phyloP scores from a whole-genome alignment of 2,888 invertebrate genomes.

The Agrypnus murinus region DNA sequence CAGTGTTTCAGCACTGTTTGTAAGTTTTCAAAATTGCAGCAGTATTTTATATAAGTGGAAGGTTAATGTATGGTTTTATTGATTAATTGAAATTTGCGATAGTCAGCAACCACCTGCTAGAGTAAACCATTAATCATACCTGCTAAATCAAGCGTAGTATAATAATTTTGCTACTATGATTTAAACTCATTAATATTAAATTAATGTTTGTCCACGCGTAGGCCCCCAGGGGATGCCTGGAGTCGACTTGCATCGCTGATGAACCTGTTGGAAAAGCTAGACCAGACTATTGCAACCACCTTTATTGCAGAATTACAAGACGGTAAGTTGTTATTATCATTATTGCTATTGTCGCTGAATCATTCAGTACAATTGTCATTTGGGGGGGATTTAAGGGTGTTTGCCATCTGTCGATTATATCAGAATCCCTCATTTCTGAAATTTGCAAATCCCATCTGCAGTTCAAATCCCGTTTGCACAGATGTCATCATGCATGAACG shows the following conservation, averaged over 20 bases:
- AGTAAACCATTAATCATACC: conserved; percentile 27
- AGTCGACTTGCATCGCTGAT: conserved; percentile 84
- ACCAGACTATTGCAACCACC: conserved; percentile 72
- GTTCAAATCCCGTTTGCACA: too few relatives aligned
- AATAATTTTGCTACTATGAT: conserved; percentile 40
- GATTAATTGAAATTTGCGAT: conserved; percentile 32
- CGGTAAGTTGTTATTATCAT: conserved; percentile 70
- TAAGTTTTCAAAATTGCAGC: too few relatives aligned
- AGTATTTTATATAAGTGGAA: too few relatives aligned
- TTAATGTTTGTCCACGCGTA: conserved; percentile 65
- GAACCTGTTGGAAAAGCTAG: conserved; percentile 82
- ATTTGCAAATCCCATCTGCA: conserved; percentile 16
- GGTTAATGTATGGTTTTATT: conserved; percentile 13
- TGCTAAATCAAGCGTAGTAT: conserved; percentile 19
- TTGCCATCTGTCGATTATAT: conserved; percentile 18
- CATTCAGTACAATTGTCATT: not conserved
- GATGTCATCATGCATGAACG: conserved; percentile 26
- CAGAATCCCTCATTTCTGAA: conserved; percentile 17
- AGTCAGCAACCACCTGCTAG: conserved; percentile 28
- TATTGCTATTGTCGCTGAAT: conserved; percentile 10
- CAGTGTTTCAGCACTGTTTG: too few relatives aligned
- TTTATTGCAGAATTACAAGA: conserved; percentile 73
- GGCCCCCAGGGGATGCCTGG: conserved; percentile 86
- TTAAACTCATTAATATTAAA: conserved; percentile 49
- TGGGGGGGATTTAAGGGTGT: conserved; percentile 3